Evolutionary conservation across 2,888 invertebrate genomes (phyloP), one percentile per base, ranked within the genome.

Genomic region (Temnothorax unifasciatus): DNA sequence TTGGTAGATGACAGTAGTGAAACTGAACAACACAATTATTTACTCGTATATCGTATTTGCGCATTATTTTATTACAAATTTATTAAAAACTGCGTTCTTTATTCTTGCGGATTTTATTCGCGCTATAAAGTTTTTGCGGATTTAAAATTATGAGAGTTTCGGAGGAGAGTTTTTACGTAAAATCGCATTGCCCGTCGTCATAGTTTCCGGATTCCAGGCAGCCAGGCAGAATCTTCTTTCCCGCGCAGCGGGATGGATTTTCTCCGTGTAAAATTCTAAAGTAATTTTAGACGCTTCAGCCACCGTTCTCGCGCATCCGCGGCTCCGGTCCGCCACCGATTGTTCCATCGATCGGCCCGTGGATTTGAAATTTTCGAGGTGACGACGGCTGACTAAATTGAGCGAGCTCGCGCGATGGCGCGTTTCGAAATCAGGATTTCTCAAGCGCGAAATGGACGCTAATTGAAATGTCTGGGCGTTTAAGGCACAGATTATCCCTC

Each of bases 391-490:
- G 79, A 79, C 82, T 71, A 87, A 88, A 84, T 85, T 82, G 85
- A 82, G 61, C 79, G 75, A 71, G 75, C 75, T 29, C 29, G 66
- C 59, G 64, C 59, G 77, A 76, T 68, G 61, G 64, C 77, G 64
- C 77, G 47, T 77, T 34, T 50, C 50, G 59, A 83, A 83, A 83
- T 83, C 73, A 52, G 64, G 52, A 83, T 85, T 76, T n/a, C 76
- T 76, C 73, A 13, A 59, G 71, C 82, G 82, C 61, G 64, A 88
- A 88, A 86, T 82, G 76, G 81, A 76, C 86, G 88, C 76, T 90
- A 90, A 90, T 90, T 88, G 90, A 86, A 85, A 84, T 86, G 90
- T 90, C 90, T 89, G 87, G 75, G n/a, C 41, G 63, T 61, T 66
- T 68, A 41, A 77, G 83, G 34, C 63, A 59, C 59, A 41, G 77